Conservation (phyloP, 2,888 invertebrate genomes). For the Pseudeuparius sepicola region DNA sequence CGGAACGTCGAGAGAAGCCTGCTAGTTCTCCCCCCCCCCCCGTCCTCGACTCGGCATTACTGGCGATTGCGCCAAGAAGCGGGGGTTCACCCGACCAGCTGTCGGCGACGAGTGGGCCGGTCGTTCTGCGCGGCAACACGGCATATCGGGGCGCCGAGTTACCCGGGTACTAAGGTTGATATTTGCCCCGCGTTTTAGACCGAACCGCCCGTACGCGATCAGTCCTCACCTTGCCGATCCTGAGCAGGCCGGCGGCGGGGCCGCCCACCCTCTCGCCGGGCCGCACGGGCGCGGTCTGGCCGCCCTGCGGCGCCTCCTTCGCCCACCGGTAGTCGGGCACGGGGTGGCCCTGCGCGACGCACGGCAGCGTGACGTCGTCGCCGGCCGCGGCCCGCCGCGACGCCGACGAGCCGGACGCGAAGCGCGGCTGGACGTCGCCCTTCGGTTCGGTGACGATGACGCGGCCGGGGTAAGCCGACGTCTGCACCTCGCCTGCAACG, state of each 20-base stretch:
- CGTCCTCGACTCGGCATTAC: too few species aligned
- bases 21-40: too few species aligned
- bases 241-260: conserved; percentile 54
- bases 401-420: conserved; percentile 61
- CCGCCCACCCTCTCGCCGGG: conserved; percentile 52
- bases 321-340: conserved; percentile 75
- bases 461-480: conserved; percentile 51
- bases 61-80: too few species aligned
- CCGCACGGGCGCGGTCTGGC: conserved; percentile 55
- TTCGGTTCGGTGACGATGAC: conserved; percentile 66
- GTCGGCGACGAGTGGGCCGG: too few species aligned
- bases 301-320: conserved; percentile 62
- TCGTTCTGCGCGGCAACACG: too few species aligned
- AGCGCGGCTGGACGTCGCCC: conserved; percentile 62
- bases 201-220: too few species aligned
- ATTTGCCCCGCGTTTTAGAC: too few species aligned
- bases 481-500: conserved; percentile 46
- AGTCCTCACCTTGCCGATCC: conserved; percentile 49
- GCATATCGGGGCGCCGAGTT: too few species aligned
- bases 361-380: conserved; percentile 64
- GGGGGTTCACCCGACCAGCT: too few species aligned
- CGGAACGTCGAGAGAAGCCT: too few species aligned
- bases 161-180: too few species aligned
- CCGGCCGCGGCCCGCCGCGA: conserved; percentile 58
- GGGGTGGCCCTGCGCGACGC: conserved; percentile 73